These are phyloP conservation scores for Hemibagrus guttatus DNA, from an alignment of 2,797 vertebrate genomes.

Conservation along the genomic window DNA sequence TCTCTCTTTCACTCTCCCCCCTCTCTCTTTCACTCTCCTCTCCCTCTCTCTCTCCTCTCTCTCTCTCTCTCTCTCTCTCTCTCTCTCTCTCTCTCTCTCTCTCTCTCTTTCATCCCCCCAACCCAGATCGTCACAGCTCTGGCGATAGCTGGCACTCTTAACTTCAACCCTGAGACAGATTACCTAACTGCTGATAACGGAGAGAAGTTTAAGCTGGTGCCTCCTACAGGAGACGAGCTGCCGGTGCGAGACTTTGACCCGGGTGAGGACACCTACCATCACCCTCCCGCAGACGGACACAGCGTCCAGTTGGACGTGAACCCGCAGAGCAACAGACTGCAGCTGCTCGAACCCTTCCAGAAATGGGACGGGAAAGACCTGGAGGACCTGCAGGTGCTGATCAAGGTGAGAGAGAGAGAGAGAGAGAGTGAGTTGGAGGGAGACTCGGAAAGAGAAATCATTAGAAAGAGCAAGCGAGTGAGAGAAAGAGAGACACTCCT, in stretches of 20 bases:
- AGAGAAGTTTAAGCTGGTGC: constrained; percentile 87
- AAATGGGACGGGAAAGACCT: constrained; percentile 87
- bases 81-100: background rate
- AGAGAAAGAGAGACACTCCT: background rate
- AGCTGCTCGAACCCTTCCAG: constrained; percentile 92
- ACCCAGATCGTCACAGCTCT: constrained; percentile 93
- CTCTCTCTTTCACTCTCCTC: too few species aligned
- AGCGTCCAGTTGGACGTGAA: constrained; percentile 81
- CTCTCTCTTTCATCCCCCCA: too few species aligned
- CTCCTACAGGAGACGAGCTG: constrained; percentile 88
- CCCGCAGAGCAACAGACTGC: constrained; percentile 89
- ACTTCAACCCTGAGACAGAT: constrained; percentile 91
- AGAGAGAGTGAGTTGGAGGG: background rate
- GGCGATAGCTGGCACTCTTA: constrained; percentile 87
- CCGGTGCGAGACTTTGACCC: constrained; percentile 87
- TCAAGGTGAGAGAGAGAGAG: constrained; percentile 79
- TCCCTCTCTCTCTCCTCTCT: too few species aligned
- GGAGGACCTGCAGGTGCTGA: constrained; percentile 87
- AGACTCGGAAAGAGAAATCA: too few species aligned
- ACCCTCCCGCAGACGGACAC: constrained; percentile 82
- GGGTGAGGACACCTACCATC: constrained; percentile 92
- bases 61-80: too few species aligned
- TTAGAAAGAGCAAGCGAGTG: too few species aligned
- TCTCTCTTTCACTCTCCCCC: too few species aligned
- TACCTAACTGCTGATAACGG: constrained; percentile 84